Base-by-base conservation (phyloP, 2,797 vertebrate genomes). In the Sebastes melanostomus region DNA sequence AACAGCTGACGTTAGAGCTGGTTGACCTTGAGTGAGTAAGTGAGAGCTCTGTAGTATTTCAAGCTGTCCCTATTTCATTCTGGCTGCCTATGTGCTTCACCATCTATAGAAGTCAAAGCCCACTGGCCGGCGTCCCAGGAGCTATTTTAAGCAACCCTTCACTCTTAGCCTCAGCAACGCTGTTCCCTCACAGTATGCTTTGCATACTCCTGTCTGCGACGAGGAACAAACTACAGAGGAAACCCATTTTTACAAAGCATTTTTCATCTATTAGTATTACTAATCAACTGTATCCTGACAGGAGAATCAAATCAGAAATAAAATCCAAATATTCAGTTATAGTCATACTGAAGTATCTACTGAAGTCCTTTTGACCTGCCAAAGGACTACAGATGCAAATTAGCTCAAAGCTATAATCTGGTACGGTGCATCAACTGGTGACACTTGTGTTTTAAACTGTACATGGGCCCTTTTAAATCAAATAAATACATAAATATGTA, bases 51-150 rank as follows among this genome's bases (percentile, higher is more conserved):
- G 95, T 92, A 94, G 94, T 95, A 92, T 96, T 97, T 96, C 96
- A 96, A 96, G 95, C 96, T 96, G 96, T 96, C 90, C 96, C 96
- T 97, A 94, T 96, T 96, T 97, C 96, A 96, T 92, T 90, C 88
- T 95, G 93, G 91, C 95, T 95, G 95, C 91, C 67, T 95, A 96
- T 94, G 94, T 94, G 96, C 96, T 95, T 97, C 97, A 96, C 98
- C 98, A 98, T 99, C 98, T 99, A 98, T 98, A 99, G 98, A 96
- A 97, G 97, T 98, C 96, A 94, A 94, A 94, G 92, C 86, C 93
- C 92, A 92, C 94, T 97, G 97, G 97, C 95, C 86, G 75, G 80
- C 90, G 88, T 94, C 94, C 95, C 89, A 80, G 91, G 87, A 91
- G 92, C 97, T 99, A 99, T 98, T 99, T 98, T 97, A 97, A 97